Evolutionary conservation across 2,797 vertebrate species (phyloP).

Genomic region (Oreonectes daqikongensis): DNA sequence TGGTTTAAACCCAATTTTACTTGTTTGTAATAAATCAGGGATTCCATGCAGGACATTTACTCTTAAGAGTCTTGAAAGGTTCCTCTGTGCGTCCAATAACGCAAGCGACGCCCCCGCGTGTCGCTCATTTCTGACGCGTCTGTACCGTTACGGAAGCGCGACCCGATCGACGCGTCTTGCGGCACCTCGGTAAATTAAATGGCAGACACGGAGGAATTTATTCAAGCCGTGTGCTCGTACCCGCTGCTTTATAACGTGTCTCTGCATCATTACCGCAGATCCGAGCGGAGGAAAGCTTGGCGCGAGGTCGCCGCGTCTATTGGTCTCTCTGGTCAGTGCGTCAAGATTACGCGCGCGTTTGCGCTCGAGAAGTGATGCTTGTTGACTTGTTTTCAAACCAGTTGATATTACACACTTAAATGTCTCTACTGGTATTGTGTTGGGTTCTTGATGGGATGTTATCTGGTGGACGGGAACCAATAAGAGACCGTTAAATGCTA

Average conservation of each 20-base stretch:
- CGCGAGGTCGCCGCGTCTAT: slow-evolving; percentile 65
- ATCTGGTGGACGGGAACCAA: no score
- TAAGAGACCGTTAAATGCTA: no score
- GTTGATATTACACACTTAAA: no score
- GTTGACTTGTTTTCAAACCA: slow-evolving; percentile 26
- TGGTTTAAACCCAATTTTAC: no score
- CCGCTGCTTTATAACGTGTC: slow-evolving; percentile 75
- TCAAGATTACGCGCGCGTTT: slow-evolving; percentile 62
- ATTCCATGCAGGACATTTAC: no score
- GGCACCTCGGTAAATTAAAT: neutral
- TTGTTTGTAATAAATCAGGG: no score
- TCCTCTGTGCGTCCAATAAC: slow-evolving; percentile 17
- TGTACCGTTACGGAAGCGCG: neutral
- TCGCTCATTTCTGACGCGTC: slow-evolving; percentile 7
- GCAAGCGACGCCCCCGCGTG: neutral
- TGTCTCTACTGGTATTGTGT: no score
- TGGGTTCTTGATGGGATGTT: no score
- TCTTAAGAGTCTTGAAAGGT: no score
- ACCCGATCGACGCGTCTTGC: slow-evolving; percentile 5
- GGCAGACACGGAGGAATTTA: slow-evolving; percentile 67
- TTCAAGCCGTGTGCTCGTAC: slow-evolving; percentile 70
- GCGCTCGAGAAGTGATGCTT: slow-evolving; percentile 35
- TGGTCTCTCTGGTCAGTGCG: slow-evolving; percentile 70
- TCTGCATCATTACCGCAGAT: slow-evolving; percentile 71
- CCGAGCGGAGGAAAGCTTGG: slow-evolving; percentile 72